Evolutionary conservation across 2,888 invertebrate species (phyloP).

Genomic region (Minunthozetes semirufus): DNA sequence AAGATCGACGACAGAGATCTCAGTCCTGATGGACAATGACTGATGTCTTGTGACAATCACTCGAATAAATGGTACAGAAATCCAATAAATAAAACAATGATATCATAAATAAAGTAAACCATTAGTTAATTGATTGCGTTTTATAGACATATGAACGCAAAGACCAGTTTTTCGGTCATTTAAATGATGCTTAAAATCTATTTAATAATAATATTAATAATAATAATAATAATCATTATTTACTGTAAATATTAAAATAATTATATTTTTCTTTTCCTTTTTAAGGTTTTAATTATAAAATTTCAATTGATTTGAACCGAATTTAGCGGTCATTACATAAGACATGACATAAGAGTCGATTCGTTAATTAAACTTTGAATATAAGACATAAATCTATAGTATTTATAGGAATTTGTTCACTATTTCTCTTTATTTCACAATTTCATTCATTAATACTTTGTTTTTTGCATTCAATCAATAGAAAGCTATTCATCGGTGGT

Average conservation of each 20-base stretch:
- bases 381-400: conserved; percentile 13
- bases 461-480: conserved; percentile 52
- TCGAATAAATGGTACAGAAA: conserved; percentile 30
- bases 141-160: background rate
- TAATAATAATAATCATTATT: conserved; percentile 1
- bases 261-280: conserved; percentile 13
- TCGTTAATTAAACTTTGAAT: conserved; percentile 11
- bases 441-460: background rate
- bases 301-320: background rate
- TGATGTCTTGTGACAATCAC: conserved; percentile 21
- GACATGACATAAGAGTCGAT: conserved; percentile 4
- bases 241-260: background rate
- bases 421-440: background rate
- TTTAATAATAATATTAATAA: background rate
- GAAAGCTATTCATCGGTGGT: conserved; percentile 97
- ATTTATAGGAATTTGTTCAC: conserved; percentile 12
- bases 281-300: conserved; percentile 27
- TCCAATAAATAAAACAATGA: background rate
- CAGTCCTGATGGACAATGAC: conserved; percentile 23
- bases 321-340: background rate
- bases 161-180: background rate
- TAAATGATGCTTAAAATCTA: conserved; percentile 19
- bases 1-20: conserved; percentile 21
- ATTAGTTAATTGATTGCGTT: background rate
- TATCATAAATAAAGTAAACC: background rate